Base-by-base conservation (phyloP, 2,888 invertebrate species). In the Listrodromus nycthemerus region DNA sequence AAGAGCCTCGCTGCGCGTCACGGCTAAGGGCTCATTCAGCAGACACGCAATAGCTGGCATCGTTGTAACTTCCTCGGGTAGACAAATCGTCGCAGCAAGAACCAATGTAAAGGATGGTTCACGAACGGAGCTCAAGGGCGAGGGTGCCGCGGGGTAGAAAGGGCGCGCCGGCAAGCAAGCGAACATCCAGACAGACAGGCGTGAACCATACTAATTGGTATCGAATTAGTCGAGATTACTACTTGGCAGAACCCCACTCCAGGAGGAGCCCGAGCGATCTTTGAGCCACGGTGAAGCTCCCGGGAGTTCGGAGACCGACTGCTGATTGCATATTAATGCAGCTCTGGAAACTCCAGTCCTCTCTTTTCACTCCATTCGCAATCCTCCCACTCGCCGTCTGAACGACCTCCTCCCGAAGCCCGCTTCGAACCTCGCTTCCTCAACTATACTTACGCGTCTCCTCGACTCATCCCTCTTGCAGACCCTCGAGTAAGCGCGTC, bases 201-300 rank as follows among this genome's bases (percentile, higher is more conserved):
- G 82, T 74, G 83, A 86, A 86, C 80, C 84, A 80, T 86, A 86
- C 86, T 88, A 90, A 90, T 89, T 90, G 88, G 88, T 87, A 89
- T 90, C 88, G 88, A 91, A 90, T 91, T 89, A 90, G 88, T 83
- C 65, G 85, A 83, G 87, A 88, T 89, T 88, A 89, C 88, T 74
- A 82, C 76, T 85, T 84, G 76, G 78, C 74, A 78, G 33, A 78
- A 24, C 55, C 41, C 48, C 37, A 33, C 78, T 78, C 48, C 73
- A 63, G 71, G 50, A 48, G 50, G 50, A 70, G 16, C 41, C 65
- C 52, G n/a, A 78, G 78, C 63, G 81, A 79, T 84, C 75, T 79
- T 79, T 65, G 58, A 65, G 70, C 50, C 33, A 37, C 16, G 30
- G 66, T 55, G 48, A 27, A 70, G 66, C 37, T 16, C n/a, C 33